Conservation (phyloP, 2,888 invertebrate genomes). For the Tinea semifulvella region DNA sequence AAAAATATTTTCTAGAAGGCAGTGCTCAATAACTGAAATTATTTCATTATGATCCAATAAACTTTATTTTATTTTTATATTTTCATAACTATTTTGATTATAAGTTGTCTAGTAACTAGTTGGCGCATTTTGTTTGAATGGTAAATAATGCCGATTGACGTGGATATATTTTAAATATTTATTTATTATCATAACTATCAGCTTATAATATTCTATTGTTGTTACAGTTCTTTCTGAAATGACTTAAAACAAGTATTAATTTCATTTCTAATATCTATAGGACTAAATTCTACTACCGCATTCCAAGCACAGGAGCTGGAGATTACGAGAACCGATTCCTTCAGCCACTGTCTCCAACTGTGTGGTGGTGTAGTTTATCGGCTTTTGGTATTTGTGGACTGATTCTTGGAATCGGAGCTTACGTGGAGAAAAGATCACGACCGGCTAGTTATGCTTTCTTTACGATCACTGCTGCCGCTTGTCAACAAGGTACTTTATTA, state of each 20-base stretch:
- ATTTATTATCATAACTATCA: background rate
- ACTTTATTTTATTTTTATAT: too few relatives aligned
- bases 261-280: slow-evolving; percentile 23
- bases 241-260: background rate
- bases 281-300: slow-evolving; percentile 52
- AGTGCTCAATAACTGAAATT: too few relatives aligned
- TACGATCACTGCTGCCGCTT: slow-evolving; percentile 43
- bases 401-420: slow-evolving; percentile 40
- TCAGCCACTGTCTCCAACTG: slow-evolving; percentile 46
- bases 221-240: too few relatives aligned
- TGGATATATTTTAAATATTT: background rate
- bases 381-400: slow-evolving; percentile 33
- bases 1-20: too few relatives aligned
- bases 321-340: slow-evolving; percentile 54
- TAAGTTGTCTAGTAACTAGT: too few relatives aligned
- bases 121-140: too few relatives aligned
- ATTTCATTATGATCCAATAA: too few relatives aligned
- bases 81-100: too few relatives aligned
- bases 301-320: slow-evolving; percentile 44
- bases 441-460: slow-evolving; percentile 32
- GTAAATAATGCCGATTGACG: too few relatives aligned
- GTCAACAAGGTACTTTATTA: slow-evolving; percentile 18
- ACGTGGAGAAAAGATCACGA: slow-evolving; percentile 34
- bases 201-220: too few relatives aligned
- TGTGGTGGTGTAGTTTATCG: slow-evolving; percentile 46